Percentiles rank a stretch among this genome's conserved stretches.
Conservation (phyloP, 2,888 invertebrate genomes). For the Dioctria rufipes region DNA sequence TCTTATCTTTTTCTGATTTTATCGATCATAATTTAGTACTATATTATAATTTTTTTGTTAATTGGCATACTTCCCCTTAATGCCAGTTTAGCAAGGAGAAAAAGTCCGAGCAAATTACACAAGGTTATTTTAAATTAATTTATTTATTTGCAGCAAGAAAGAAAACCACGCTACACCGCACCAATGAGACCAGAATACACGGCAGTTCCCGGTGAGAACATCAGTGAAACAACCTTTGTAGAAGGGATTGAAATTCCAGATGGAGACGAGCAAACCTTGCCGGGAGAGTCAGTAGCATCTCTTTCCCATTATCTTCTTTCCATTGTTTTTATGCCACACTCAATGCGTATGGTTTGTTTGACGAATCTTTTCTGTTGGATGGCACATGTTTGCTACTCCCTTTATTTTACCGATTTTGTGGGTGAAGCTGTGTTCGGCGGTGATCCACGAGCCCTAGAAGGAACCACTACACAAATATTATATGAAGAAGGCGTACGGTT, state of each 20-base stretch:
- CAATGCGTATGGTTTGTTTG: slow-evolving; percentile 87
- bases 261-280: slow-evolving; percentile 57
- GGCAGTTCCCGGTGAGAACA: slow-evolving; percentile 61
- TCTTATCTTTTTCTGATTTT: too few relatives aligned
- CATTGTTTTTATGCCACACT: slow-evolving; percentile 92
- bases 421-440: slow-evolving; percentile 69
- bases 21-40: too few relatives aligned
- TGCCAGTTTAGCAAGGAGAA: too few relatives aligned
- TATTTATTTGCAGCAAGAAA: slow-evolving; percentile 5
- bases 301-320: slow-evolving; percentile 88
- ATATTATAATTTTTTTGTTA: too few relatives aligned
- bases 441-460: slow-evolving; percentile 78
- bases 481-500: slow-evolving; percentile 95
- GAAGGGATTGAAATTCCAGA: slow-evolving; percentile 57
- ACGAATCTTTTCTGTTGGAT: slow-evolving; percentile 99
- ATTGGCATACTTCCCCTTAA: too few relatives aligned
- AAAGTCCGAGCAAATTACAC: too few relatives aligned
- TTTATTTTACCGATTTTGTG: slow-evolving; percentile 96
- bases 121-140: neutral
- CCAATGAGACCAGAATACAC: slow-evolving; percentile 59
- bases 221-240: slow-evolving; percentile 62
- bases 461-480: slow-evolving; percentile 75
- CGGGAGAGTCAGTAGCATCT: slow-evolving; percentile 71
- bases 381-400: slow-evolving; percentile 96
- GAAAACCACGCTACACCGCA: slow-evolving; percentile 50